Evolutionary conservation across 2,888 invertebrate genomes (phyloP).

Genomic region (Standfussiana lucernea): DNA sequence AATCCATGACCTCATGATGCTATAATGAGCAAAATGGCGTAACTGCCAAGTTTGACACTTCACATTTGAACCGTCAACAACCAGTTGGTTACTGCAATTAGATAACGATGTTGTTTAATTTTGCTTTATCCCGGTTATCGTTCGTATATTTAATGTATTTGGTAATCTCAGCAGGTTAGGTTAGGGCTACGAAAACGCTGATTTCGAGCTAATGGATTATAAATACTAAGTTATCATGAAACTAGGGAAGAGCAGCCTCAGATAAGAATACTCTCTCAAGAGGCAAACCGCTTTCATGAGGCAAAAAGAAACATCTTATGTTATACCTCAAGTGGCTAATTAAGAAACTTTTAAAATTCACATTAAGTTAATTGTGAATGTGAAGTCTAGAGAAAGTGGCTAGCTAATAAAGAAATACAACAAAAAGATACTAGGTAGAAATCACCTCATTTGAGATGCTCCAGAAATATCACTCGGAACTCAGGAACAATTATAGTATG

Average conservation of each 20-base stretch:
- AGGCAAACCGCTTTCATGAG: not conserved
- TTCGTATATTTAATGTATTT: not conserved
- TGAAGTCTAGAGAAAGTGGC: not conserved
- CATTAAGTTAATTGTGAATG: conserved; percentile 41
- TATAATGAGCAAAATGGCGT: not conserved
- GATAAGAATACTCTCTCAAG: not conserved
- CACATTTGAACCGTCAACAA: not conserved
- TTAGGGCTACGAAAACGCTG: not conserved
- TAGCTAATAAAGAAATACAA: conserved; percentile 11
- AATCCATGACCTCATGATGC: not conserved
- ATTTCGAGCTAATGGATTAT: not conserved
- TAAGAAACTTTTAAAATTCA: conserved; percentile 51
- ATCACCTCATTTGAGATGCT: not conserved
- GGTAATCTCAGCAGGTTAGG: not conserved
- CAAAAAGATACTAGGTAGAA: not conserved
- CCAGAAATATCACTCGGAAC: not conserved
- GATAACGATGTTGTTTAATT: not conserved
- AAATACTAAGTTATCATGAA: too few relatives aligned
- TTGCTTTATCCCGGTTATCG: not conserved
- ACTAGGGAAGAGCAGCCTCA: not conserved
- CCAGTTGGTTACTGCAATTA: not conserved
- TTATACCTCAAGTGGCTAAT: conserved; percentile 26
- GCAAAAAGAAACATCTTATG: conserved; percentile 5
- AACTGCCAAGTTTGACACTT: not conserved
- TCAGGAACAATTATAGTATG: not conserved